A percentile compares a stretch with the other conserved stretches of the same genome.
Evolutionary conservation across 2,797 vertebrate species (phyloP).

Genomic region (Brotogeris chrysoptera): DNA sequence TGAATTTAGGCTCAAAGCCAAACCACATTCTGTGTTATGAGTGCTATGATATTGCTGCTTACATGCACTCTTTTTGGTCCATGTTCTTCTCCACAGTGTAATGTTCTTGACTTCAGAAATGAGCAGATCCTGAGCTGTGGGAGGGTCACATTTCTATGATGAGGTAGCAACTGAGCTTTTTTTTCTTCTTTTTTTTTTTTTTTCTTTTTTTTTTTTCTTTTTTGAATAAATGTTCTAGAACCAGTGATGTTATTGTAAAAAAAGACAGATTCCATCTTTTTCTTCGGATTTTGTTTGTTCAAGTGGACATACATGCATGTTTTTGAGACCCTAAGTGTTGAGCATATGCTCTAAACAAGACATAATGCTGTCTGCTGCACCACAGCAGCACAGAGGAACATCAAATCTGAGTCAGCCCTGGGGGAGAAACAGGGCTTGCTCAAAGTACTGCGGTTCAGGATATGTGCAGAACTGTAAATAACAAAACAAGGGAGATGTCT

Average conservation of each 20-base stretch:
- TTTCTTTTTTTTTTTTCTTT: not conserved
- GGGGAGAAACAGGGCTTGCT: not conserved
- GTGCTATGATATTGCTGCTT: not conserved
- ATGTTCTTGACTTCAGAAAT: not conserved
- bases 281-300: not conserved
- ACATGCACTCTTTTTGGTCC: not conserved
- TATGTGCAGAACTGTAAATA: not conserved
- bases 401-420: not conserved
- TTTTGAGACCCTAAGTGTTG: not conserved
- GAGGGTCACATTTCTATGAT: not conserved
- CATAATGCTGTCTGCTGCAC: not conserved
- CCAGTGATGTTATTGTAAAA: not conserved
- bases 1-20: not conserved
- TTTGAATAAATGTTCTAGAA: not conserved
- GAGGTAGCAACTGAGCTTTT: not conserved
- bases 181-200: not conserved
- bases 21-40: not conserved
- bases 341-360: not conserved
- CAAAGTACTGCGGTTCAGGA: rapidly evolving
- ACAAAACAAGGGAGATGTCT: not conserved
- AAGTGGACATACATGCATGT: not conserved
- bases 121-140: not conserved
- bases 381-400: not conserved
- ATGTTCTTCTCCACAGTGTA: not conserved
- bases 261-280: not conserved